Evolutionary conservation across 1,140 invertebrate genomes (phyloP), one percentile per base, ranked within the genome.

Genomic region (Neodiprion virginianus): DNA sequence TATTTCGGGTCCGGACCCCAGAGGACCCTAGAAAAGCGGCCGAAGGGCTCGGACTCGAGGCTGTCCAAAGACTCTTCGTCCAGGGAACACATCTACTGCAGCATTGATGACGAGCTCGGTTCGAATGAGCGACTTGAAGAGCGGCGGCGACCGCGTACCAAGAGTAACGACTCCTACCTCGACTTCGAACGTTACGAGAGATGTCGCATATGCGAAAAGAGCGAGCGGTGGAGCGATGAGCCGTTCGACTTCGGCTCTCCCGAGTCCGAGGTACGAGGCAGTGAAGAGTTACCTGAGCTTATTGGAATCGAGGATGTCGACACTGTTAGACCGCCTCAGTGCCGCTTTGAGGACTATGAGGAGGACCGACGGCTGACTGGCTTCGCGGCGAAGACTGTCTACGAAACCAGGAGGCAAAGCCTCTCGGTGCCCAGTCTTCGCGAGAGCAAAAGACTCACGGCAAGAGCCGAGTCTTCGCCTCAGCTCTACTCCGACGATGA

Each of bases 61-160:
- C 53, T 61, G 11, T 61, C 53, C 8, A 61, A 17, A 17, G 8
- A 61, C n/a, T 17, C 53, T 61, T 48, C 74, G 78, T 47, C 75
- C 66, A 48, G 23, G 48, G 85, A 89, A 21, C 86, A 87, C 69
- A 81, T 86, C 48, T 89, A 88, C 69, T 87, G 84, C 72, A 87
- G 83, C 75, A 87, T 87, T 69, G 87, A 88, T 28, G 86, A 87
- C 23, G 71, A 80, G 72, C 8, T 77, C 77, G 4, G 76, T 77
- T 12, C 75, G 71, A 73, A 77, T 78, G 50, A 75, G 76, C 48
- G 50, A 77, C 65, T 74, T 80, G 74, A 71, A 8, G 53, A 61
- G 1, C 75, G 79, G 8, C 77, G 82, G 76, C 75, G 79, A 9
- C 76, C 81, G 76, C 66, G 85, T 73, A 81, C 84, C 0, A 85